Conservation (phyloP, 2,113 vertebrate species). For the Anarhynchus alexandrinus region DNA sequence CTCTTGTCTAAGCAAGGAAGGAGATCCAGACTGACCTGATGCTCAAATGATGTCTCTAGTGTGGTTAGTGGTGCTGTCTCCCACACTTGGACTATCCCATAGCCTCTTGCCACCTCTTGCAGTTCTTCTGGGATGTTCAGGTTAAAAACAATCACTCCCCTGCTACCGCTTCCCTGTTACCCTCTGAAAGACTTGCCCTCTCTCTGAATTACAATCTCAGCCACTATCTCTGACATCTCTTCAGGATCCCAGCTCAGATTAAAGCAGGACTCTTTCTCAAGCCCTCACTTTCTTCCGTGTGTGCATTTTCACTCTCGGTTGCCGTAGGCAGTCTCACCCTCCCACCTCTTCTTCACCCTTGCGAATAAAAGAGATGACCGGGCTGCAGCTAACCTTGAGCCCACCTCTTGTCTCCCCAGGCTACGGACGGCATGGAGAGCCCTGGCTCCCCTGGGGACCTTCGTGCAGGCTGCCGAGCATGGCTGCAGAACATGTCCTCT, state of each 20-base stretch:
- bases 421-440: neutral
- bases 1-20: neutral
- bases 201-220: neutral
- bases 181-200: neutral
- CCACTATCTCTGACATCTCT: neutral
- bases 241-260: neutral
- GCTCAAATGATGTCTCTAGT: neutral
- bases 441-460: neutral
- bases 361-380: neutral
- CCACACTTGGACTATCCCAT: neutral
- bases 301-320: neutral
- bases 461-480: accelerated
- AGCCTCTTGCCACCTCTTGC: neutral
- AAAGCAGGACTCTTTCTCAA: neutral
- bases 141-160: neutral
- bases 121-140: neutral
- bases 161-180: neutral
- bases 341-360: neutral
- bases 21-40: neutral
- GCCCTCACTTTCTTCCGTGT: neutral
- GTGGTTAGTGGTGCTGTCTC: neutral
- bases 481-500: neutral
- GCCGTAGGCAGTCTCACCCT: neutral
- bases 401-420: neutral
- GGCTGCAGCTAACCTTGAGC: neutral